Evolutionary conservation across 2,113 vertebrate genomes (phyloP), one percentile per base, ranked within the genome.

Genomic region (Engystomops pustulosus): DNA sequence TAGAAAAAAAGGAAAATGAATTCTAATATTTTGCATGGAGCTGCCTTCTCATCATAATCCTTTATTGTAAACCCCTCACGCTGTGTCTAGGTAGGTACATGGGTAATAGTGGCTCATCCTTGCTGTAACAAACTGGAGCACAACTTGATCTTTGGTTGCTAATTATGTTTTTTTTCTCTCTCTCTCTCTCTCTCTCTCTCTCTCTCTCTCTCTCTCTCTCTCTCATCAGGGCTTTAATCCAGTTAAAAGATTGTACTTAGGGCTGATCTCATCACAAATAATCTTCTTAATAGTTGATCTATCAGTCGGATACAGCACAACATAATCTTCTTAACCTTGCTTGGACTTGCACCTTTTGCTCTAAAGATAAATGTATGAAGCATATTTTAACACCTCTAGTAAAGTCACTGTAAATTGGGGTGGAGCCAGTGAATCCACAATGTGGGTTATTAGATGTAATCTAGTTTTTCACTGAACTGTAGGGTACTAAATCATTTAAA

Each of bases 201-300:
- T n/a, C n/a, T n/a, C n/a, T n/a, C n/a, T n/a, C n/a, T n/a, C n/a
- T n/a, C n/a, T n/a, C n/a, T 41, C 45, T 74, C 47, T 34, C 32
- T 30, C 72, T 84, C 82, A 69, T 84, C 74, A 77, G 45, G 60
- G 15, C 62, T 45, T 14, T 77, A 84, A 84, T 84, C 82, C 82
- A 36, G 72, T 84, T 84, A 84, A 84, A 78, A 84, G 72, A 84
- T 84, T 62, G 49, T 62, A 44, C 75, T 77, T 49, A 27, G 45
- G 34, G 58, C 34, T 84, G 72, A 84, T 84, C 82, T 84, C 82
- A 84, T 84, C 72, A 84, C 82, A 78, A 68, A 77, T 84, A 78
- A 84, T 84, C 82, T 84, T 78, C 72, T 84, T 84, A 84, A 84
- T 84, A 84, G 82, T 84, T 77, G 82, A 84, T 84, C 82, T 77